Evolutionary conservation across 2,888 invertebrate species (phyloP).

Genomic region (Caenorhabditis zanzibari): DNA sequence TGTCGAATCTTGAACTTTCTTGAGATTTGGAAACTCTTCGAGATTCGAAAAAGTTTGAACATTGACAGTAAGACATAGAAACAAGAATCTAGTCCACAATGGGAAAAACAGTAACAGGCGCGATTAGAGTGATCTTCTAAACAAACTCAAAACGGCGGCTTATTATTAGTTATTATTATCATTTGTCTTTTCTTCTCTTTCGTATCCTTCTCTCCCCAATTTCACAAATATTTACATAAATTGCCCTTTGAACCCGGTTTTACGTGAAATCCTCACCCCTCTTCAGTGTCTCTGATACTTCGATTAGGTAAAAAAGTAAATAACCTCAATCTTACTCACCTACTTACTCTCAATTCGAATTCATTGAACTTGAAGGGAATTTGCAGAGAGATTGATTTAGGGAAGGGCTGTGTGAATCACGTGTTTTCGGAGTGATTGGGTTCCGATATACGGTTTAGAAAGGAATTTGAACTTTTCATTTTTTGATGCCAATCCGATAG

Average conservation of each 20-base stretch:
- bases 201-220: not conserved
- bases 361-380: conserved; percentile 10
- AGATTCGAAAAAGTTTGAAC: too few species aligned
- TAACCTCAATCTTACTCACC: not conserved
- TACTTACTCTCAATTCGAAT: not conserved
- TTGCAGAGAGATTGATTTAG: conserved; percentile 1
- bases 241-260: conserved; percentile 16
- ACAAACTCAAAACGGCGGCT: not conserved
- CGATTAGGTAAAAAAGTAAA: conserved; percentile 16
- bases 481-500: not conserved
- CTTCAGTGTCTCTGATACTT: not conserved
- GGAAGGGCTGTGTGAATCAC: conserved; percentile 8
- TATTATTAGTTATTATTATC: conserved; percentile 11
- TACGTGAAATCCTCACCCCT: conserved; percentile 15
- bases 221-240: conserved; percentile 28
- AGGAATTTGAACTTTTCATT: conserved; percentile 14
- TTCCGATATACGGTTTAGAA: not conserved
- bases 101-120: not conserved
- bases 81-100: not conserved
- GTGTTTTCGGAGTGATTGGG: not conserved
- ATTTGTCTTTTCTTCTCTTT: not conserved
- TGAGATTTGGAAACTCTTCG: too few species aligned
- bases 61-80: too few species aligned
- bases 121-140: not conserved
- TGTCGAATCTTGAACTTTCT: too few species aligned